phyloP scores from a whole-genome alignment of 2,113 vertebrate genomes.

The Sterrhoptilus dennistouni region DNA sequence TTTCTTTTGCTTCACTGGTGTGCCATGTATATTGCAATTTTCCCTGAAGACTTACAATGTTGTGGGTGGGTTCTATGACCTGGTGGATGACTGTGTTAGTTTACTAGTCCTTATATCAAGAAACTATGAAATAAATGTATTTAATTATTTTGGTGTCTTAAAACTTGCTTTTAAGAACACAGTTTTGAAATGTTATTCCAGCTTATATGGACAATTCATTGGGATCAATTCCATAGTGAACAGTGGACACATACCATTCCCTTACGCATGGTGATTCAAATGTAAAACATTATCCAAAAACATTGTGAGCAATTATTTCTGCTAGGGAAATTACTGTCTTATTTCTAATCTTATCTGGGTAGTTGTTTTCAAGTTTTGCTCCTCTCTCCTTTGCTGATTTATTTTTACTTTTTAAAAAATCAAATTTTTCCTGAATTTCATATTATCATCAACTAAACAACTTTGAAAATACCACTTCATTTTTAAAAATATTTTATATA shows the following conservation, averaged over 20 bases:
- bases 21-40: not conserved
- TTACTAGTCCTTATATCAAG: not conserved
- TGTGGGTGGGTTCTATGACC: not conserved
- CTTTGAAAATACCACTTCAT: not conserved
- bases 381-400: not conserved
- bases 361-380: not conserved
- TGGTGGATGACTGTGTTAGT: not conserved
- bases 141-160: not conserved
- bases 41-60: rapidly evolving
- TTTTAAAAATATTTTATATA: not conserved
- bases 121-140: not conserved
- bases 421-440: not conserved
- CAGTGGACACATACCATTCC: not conserved
- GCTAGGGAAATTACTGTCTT: not conserved
- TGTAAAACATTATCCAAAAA: not conserved
- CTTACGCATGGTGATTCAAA: not conserved
- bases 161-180: not conserved
- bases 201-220: not conserved
- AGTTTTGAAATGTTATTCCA: not conserved
- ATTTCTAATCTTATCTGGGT: not conserved
- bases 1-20: not conserved
- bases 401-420: not conserved
- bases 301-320: not conserved
- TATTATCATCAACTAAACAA: not conserved
- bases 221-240: not conserved